These are phyloP conservation scores for Upupa epops DNA, from an alignment of 2,113 vertebrate species.

Conservation along the genomic window DNA sequence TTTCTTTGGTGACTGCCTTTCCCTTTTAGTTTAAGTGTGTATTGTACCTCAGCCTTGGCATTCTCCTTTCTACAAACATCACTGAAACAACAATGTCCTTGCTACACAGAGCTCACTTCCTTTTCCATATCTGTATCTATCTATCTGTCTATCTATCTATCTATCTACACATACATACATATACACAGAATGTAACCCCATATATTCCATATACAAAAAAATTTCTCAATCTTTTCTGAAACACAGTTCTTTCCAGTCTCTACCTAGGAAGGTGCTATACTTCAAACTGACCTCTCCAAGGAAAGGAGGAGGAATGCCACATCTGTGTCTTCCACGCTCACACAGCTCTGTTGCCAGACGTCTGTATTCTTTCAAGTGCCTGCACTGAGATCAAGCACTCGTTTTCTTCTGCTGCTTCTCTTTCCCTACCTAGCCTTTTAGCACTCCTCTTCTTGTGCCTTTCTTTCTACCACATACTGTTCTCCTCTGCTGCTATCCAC, in stretches of 20 bases:
- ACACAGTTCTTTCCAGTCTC: not conserved
- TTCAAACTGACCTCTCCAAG: not conserved
- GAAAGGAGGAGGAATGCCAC: not conserved
- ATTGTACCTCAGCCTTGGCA: not conserved
- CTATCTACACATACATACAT: too few relatives aligned
- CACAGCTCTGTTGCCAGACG: not conserved
- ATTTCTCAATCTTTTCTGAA: not conserved
- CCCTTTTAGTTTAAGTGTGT: not conserved
- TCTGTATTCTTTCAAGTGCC: not conserved
- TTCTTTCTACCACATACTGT: constrained; percentile 24
- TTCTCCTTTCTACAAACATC: not conserved
- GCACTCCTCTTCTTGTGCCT: not conserved
- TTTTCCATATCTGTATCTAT: too few relatives aligned
- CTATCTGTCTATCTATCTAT: too few relatives aligned
- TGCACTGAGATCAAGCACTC: not conserved
- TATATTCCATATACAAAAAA: not conserved
- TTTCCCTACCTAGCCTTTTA: not conserved
- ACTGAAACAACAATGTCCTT: not conserved
- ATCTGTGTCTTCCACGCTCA: accelerated
- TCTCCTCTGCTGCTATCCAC: constrained; percentile 10
- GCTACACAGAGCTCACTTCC: not conserved
- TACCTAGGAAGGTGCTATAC: not conserved
- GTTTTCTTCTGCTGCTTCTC: not conserved
- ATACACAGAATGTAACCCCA: too few relatives aligned
- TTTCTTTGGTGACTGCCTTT: not conserved